These are phyloP conservation scores for Xylocampa areola DNA, from an alignment of 2,888 invertebrate genomes.

Conservation along the genomic window DNA sequence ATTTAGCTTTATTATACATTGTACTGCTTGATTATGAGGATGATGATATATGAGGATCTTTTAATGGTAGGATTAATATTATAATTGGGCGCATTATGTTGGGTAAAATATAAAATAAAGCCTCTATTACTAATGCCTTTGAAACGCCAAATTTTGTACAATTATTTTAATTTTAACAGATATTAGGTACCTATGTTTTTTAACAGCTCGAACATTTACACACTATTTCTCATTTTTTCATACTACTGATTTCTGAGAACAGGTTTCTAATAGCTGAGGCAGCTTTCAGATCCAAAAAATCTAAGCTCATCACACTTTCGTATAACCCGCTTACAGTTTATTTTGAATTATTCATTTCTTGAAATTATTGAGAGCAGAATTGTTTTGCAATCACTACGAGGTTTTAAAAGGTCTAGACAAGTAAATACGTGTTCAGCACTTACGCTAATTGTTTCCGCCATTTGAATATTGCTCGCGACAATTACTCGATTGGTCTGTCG, in stretches of 20 bases:
- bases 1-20: slow-evolving; percentile 61
- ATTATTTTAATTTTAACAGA: too few relatives aligned
- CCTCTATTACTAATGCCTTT: slow-evolving; percentile 5
- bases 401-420: slow-evolving; percentile 61
- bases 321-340: too few relatives aligned
- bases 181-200: too few relatives aligned
- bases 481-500: slow-evolving; percentile 86
- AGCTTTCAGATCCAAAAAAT: too few relatives aligned
- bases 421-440: slow-evolving; percentile 82
- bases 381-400: slow-evolving; percentile 49
- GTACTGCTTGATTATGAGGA: slow-evolving; percentile 38
- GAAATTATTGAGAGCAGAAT: slow-evolving; percentile 5
- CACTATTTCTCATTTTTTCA: too few relatives aligned
- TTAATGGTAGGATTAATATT: slow-evolving; percentile 48
- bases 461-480: slow-evolving; percentile 89
- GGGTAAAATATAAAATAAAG: background rate
- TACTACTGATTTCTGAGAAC: too few relatives aligned
- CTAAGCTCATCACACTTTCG: too few relatives aligned
- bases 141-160: background rate
- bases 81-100: slow-evolving; percentile 40
- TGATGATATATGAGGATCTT: slow-evolving; percentile 38
- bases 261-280: too few relatives aligned
- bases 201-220: too few relatives aligned
- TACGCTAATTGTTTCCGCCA: slow-evolving; percentile 89
- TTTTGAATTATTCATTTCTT: background rate